Conservation (phyloP, 2,797 vertebrate species). For the Notoglanidium macrostoma region DNA sequence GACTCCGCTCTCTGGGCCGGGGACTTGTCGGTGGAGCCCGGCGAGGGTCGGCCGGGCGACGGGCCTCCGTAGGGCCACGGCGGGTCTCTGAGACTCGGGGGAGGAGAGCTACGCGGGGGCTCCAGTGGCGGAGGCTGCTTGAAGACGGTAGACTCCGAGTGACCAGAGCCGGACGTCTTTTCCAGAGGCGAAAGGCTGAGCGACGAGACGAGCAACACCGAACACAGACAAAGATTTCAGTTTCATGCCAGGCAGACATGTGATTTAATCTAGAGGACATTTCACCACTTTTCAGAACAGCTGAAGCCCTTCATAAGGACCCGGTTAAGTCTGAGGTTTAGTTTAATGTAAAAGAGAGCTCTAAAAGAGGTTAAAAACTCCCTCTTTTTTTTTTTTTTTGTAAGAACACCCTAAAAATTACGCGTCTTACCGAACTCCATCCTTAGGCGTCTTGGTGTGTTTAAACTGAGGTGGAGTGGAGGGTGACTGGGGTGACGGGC, state of each 20-base stretch:
- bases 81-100: conserved; percentile 73
- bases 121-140: conserved; percentile 77
- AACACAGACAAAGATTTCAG: background rate
- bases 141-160: conserved; percentile 80
- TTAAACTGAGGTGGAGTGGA: conserved; percentile 80
- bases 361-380: background rate
- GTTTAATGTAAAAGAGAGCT: background rate
- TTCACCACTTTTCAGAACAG: background rate
- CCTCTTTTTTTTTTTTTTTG: background rate
- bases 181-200: conserved; percentile 84
- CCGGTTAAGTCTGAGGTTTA: background rate
- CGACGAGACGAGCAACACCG: conserved; percentile 9
- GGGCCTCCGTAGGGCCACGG: conserved; percentile 79
- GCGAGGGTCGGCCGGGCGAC: conserved; percentile 69
- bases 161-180: conserved; percentile 82
- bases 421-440: conserved; percentile 82
- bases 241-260: background rate
- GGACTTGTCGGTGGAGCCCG: conserved; percentile 66
- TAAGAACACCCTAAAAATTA: background rate
- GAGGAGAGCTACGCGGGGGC: conserved; percentile 70
- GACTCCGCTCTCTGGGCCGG: conserved; percentile 68
- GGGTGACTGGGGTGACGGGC: conserved; percentile 75
- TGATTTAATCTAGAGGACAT: background rate
- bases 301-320: background rate
- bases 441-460: conserved; percentile 82